A percentile compares a stretch with the other conserved stretches of the same genome.
Evolutionary conservation across 2,113 vertebrate species (phyloP).

Genomic region (Chauna torquata): DNA sequence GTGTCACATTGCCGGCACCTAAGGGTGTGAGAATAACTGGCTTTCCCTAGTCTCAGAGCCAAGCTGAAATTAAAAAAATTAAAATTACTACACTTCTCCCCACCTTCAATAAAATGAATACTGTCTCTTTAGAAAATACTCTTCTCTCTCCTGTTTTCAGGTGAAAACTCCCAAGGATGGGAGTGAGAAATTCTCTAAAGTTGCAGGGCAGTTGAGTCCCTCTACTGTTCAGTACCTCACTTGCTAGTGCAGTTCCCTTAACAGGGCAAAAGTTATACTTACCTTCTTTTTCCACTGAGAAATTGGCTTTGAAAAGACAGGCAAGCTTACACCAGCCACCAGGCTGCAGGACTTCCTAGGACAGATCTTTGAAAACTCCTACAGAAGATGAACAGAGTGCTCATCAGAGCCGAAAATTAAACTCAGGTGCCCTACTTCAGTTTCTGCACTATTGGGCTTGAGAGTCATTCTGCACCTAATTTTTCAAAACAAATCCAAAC

Average conservation of each 20-base stretch:
- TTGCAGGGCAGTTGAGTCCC: background rate
- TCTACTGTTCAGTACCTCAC: background rate
- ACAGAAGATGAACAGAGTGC: background rate
- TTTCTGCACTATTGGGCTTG: background rate
- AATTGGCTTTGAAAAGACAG: background rate
- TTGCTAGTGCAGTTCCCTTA: background rate
- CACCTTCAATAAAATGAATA: background rate
- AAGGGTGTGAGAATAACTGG: background rate
- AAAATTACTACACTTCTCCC: too few relatives aligned
- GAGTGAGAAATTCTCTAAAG: background rate
- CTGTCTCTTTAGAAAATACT: background rate
- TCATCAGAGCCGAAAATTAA: background rate
- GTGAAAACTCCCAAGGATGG: background rate
- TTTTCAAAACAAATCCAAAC: background rate
- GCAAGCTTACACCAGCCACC: background rate
- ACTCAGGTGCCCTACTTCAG: background rate
- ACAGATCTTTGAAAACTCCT: background rate
- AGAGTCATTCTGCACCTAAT: background rate
- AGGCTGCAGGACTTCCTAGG: background rate
- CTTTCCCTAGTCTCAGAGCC: background rate
- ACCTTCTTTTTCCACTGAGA: background rate
- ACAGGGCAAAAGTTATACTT: background rate
- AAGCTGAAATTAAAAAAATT: background rate
- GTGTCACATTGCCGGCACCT: background rate
- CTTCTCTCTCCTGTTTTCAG: background rate